A percentile compares a stretch with the other conserved stretches of the same genome.
These are phyloP conservation scores for Psilanteris sp. DNA, from an alignment of 1,140 invertebrate species.

Conservation along the genomic window DNA sequence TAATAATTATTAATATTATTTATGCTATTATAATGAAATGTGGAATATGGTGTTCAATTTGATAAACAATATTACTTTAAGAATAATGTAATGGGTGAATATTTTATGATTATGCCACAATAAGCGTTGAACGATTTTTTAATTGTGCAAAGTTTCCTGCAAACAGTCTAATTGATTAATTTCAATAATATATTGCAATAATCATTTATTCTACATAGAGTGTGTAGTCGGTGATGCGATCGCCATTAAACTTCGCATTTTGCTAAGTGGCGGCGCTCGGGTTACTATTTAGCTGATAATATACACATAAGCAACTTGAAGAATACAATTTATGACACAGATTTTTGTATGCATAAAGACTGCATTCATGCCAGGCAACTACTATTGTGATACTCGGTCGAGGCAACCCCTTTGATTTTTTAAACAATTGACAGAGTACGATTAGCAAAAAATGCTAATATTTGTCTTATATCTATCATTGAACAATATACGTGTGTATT, in stretches of 20 bases:
- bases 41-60: too few species aligned
- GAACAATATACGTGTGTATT: slow-evolving; percentile 2
- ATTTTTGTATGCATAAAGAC: slow-evolving; percentile 37
- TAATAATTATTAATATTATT: too few species aligned
- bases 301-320: slow-evolving; percentile 48
- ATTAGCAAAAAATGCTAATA: slow-evolving; percentile 21
- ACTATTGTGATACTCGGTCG: slow-evolving; percentile 55
- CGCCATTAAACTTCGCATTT: slow-evolving; percentile 1
- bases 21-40: too few species aligned
- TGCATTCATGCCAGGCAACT: slow-evolving; percentile 34
- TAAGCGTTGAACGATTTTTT: too few species aligned
- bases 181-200: slow-evolving; percentile 42
- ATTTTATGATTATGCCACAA: too few species aligned
- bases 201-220: slow-evolving; percentile 41
- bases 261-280: slow-evolving; percentile 19
- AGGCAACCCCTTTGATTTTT: slow-evolving; percentile 45
- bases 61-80: too few species aligned
- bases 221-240: slow-evolving; percentile 46
- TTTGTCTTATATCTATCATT: slow-evolving; percentile 6
- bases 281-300: slow-evolving; percentile 32
- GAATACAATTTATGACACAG: slow-evolving; percentile 45
- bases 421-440: slow-evolving; percentile 2
- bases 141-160: too few species aligned
- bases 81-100: too few species aligned
- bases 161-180: too few species aligned